These are phyloP conservation scores for Andrena chrysosceles DNA, from an alignment of 2,888 invertebrate genomes.

Conservation along the genomic window DNA sequence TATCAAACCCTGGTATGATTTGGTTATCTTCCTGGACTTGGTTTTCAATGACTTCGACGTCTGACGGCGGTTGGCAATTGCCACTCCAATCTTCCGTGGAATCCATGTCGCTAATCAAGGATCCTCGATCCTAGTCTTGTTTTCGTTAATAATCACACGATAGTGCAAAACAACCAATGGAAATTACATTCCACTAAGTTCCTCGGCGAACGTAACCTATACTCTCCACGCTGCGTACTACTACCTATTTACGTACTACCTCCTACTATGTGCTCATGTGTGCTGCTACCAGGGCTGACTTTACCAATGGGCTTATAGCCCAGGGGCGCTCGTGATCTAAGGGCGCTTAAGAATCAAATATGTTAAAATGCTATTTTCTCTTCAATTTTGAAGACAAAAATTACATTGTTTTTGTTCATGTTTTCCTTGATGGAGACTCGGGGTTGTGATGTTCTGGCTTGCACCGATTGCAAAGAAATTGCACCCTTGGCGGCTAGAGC, in stretches of 20 bases:
- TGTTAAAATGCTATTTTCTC: no score
- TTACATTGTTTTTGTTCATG: no score
- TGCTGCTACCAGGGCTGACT: no score
- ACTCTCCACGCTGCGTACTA: neutral
- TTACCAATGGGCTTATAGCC: no score
- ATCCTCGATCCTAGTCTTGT: neutral
- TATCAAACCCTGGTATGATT: constrained; percentile 80
- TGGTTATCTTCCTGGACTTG: neutral
- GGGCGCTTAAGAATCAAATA: no score
- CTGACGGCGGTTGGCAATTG: neutral
- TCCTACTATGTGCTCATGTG: no score
- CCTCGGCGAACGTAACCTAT: constrained; percentile 14
- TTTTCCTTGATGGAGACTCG: no score
- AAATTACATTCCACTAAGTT: neutral
- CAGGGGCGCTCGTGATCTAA: no score
- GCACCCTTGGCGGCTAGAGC: no score
- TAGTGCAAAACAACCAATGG: neutral
- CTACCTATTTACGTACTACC: neutral
- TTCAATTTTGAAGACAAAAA: no score
- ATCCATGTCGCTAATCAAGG: constrained; percentile 39
- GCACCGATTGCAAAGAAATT: no score
- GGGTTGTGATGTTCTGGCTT: no score
- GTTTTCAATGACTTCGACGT: constrained; percentile 5
- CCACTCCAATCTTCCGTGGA: constrained; percentile 40
- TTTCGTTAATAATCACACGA: neutral